phyloP scores from a whole-genome alignment of 1,140 invertebrate species.

The Zaprionus camerounensis region DNA sequence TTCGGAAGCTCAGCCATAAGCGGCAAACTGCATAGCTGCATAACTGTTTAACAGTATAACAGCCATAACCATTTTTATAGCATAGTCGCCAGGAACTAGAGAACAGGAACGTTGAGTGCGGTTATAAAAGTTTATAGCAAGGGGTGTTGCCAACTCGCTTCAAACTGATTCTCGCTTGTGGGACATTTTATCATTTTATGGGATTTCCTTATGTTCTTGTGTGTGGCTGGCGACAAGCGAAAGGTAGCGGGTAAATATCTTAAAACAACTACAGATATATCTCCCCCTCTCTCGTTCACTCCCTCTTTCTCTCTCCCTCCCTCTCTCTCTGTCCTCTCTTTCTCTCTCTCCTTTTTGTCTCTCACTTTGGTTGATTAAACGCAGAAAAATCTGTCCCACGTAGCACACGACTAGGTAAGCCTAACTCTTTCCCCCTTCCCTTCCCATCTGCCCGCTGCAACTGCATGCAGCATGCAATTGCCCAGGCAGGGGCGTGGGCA shows the following conservation, averaged over 20 bases:
- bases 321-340: not conserved
- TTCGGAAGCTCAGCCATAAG: constrained; percentile 2
- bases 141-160: not conserved
- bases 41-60: constrained; percentile 1
- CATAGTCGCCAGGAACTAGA: not conserved
- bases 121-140: constrained; percentile 5
- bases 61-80: constrained; percentile 1
- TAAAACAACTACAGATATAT: not conserved
- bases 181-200: constrained; percentile 7
- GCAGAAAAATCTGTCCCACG: not conserved
- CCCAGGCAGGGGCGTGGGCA: not conserved
- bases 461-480: not conserved
- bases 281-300: not conserved
- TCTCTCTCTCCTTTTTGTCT: not conserved
- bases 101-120: not conserved
- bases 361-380: constrained; percentile 8
- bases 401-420: not conserved
- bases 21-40: not conserved
- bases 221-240: not conserved
- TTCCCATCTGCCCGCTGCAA: not conserved
- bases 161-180: constrained; percentile 1
- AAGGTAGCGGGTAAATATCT: not conserved
- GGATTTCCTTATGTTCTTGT: not conserved
- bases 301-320: not conserved
- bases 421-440: not conserved